Evolutionary conservation across 2,888 invertebrate species (phyloP).

Genomic region (Crossocerus cetratus): DNA sequence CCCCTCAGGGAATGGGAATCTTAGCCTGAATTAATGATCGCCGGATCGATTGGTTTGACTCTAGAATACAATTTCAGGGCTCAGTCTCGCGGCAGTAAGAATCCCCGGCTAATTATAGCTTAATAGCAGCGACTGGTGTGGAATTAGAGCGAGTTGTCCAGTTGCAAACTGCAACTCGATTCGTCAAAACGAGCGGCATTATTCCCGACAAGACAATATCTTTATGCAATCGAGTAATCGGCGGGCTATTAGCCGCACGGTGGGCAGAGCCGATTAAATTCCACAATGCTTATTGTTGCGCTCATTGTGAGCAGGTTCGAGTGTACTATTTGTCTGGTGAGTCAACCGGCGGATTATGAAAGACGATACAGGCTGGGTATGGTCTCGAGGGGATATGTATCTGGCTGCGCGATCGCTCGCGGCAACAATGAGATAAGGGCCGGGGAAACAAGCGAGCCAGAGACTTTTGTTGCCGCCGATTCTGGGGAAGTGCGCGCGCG

Average conservation of each 20-base stretch:
- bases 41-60: no score
- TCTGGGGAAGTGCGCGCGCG: not conserved
- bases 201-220: not conserved
- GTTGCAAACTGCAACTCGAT: no score
- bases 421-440: slow-evolving; percentile 12
- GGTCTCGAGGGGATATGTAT: slow-evolving; percentile 22
- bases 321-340: slow-evolving; percentile 2
- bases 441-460: slow-evolving; percentile 39
- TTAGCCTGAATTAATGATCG: no score
- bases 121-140: no score
- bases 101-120: no score
- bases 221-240: not conserved
- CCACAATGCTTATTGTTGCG: slow-evolving; percentile 6
- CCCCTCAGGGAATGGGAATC: no score
- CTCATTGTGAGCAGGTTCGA: slow-evolving; percentile 7
- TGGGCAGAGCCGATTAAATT: slow-evolving; percentile 24
- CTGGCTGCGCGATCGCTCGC: slow-evolving; percentile 4
- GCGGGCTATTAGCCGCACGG: not conserved
- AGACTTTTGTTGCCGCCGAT: slow-evolving; percentile 24
- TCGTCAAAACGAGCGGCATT: slow-evolving; percentile 8
- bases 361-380: not conserved
- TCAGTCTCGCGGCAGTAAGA: no score
- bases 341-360: not conserved
- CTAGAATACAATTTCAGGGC: no score
- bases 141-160: no score